Evolutionary conservation across 2,113 vertebrate species (phyloP).

Genomic region (Pituophis catenifer): DNA sequence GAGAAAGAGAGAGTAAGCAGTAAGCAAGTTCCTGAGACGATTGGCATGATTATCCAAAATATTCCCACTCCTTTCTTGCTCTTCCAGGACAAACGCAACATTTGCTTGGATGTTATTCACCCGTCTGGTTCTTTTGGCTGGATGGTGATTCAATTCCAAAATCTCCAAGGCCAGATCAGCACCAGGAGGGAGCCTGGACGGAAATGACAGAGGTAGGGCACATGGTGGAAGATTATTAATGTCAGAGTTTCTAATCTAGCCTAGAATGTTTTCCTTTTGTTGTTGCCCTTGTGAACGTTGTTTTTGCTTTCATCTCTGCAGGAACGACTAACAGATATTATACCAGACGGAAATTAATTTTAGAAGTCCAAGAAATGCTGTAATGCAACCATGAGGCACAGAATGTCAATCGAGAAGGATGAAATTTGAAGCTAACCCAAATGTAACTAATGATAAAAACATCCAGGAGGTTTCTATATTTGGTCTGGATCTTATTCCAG

Average conservation of each 20-base stretch:
- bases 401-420: neutral
- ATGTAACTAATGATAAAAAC: neutral
- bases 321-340: neutral
- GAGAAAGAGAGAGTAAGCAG: neutral
- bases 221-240: neutral
- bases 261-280: neutral
- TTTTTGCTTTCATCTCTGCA: neutral
- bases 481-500: neutral
- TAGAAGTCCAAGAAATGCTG: neutral
- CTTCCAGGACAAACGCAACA: neutral
- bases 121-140: neutral
- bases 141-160: neutral
- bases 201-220: neutral
- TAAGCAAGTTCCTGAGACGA: neutral
- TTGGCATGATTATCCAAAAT: neutral
- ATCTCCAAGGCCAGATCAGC: neutral
- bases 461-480: neutral
- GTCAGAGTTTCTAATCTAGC: neutral
- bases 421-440: neutral
- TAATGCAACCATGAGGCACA: neutral
- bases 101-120: neutral
- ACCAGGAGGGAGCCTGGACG: neutral
- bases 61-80: neutral
- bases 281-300: neutral
- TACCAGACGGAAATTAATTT: neutral